Evolutionary conservation across 2,888 invertebrate species (phyloP).

Genomic region (Dicranocentrus wangi): DNA sequence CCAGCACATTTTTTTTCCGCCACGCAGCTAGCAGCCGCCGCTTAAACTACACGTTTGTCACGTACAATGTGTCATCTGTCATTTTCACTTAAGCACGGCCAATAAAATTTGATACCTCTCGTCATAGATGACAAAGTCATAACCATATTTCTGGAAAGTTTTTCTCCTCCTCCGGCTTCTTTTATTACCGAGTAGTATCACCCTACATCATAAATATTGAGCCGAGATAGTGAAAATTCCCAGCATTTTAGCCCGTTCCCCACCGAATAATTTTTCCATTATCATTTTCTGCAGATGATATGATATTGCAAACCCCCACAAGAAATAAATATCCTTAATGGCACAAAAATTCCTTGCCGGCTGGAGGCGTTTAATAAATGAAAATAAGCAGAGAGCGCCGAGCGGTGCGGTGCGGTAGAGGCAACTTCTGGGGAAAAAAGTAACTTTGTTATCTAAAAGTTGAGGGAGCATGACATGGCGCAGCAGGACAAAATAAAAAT

Average conservation of each 20-base stretch:
- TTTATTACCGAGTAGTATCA: slow-evolving; percentile 5
- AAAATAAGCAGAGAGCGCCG: slow-evolving; percentile 10
- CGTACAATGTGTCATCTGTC: slow-evolving; percentile 27
- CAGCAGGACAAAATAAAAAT: not conserved
- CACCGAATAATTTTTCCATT: slow-evolving; percentile 16
- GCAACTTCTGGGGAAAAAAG: slow-evolving; percentile 10
- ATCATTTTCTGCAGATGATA: slow-evolving; percentile 23
- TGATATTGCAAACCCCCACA: not conserved
- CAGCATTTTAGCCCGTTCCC: not conserved
- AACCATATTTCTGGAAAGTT: slow-evolving; percentile 24
- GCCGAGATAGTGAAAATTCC: not conserved
- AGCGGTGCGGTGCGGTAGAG: no score
- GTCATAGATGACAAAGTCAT: slow-evolving; percentile 28
- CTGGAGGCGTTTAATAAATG: slow-evolving; percentile 19
- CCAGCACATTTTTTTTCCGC: no score
- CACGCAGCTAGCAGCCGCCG: not conserved
- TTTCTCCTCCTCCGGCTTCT: slow-evolving; percentile 7
- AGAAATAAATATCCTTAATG: slow-evolving; percentile 23
- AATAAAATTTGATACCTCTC: slow-evolving; percentile 51
- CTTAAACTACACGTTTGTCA: not conserved
- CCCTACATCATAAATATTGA: not conserved
- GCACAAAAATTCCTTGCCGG: not conserved
- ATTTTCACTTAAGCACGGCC: slow-evolving; percentile 48
- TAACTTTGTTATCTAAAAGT: slow-evolving; percentile 12
- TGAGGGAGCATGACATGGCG: slow-evolving; percentile 2